Evolutionary conservation across 2,888 invertebrate genomes (phyloP).

Genomic region (Spodoptera littoralis): DNA sequence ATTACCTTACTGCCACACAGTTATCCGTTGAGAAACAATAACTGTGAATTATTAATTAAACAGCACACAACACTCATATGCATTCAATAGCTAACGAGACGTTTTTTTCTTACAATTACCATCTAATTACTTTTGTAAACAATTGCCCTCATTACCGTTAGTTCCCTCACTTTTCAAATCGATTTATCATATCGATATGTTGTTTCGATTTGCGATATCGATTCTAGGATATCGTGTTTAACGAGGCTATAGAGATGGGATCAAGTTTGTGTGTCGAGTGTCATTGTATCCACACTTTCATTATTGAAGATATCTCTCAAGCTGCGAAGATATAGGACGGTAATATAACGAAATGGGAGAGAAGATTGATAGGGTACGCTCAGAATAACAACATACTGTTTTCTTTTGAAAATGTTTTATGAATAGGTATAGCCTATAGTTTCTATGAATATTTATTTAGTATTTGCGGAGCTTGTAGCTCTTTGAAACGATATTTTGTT

Average conservation of each 20-base stretch:
- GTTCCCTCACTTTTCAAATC: constrained; percentile 3
- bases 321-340: constrained; percentile 36
- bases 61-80: constrained; percentile 51
- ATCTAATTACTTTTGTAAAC: constrained; percentile 51
- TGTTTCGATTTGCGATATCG: constrained; percentile 29
- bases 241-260: constrained; percentile 25
- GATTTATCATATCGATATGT: constrained; percentile 33
- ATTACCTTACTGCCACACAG: constrained; percentile 59
- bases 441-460: neutral
- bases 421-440: constrained; percentile 2
- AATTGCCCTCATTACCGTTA: constrained; percentile 35
- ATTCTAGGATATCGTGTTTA: constrained; percentile 25
- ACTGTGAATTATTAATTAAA: constrained; percentile 64
- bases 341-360: constrained; percentile 36
- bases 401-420: constrained; percentile 15
- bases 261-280: constrained; percentile 46
- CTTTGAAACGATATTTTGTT: neutral
- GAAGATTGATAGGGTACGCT: constrained; percentile 36
- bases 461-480: neutral
- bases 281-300: constrained; percentile 42
- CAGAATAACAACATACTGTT: constrained; percentile 29
- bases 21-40: constrained; percentile 59
- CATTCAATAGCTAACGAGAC: constrained; percentile 50
- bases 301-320: constrained; percentile 38
- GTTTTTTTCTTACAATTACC: constrained; percentile 43